These are phyloP conservation scores for Tigriopus japonicus DNA, from an alignment of 1,140 invertebrate species.

Conservation along the genomic window DNA sequence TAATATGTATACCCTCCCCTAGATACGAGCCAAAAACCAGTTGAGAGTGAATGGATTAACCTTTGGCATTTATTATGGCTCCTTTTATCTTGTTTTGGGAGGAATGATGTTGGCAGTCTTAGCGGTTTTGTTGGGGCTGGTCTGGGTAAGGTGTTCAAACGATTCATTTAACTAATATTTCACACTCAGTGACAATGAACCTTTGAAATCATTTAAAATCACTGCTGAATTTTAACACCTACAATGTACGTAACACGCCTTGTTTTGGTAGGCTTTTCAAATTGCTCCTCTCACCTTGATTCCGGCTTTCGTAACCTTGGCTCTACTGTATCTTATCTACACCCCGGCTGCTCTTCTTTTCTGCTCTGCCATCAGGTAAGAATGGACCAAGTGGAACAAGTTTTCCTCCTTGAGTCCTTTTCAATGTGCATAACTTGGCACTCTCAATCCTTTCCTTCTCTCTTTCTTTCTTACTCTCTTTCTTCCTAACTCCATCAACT, in stretches of 20 bases:
- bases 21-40: slow-evolving; percentile 64
- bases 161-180: too few species aligned
- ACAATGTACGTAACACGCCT: neutral
- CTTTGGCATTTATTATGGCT: slow-evolving; percentile 52
- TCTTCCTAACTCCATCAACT: too few species aligned
- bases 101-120: slow-evolving; percentile 47
- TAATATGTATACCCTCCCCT: too few species aligned
- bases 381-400: neutral
- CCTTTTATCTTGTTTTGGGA: slow-evolving; percentile 46
- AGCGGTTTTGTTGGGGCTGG: slow-evolving; percentile 41
- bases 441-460: too few species aligned
- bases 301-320: slow-evolving; percentile 45
- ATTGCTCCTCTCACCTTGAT: slow-evolving; percentile 28
- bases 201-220: too few species aligned
- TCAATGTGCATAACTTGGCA: too few species aligned
- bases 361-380: slow-evolving; percentile 22
- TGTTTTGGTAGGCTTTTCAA: slow-evolving; percentile 18
- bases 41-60: slow-evolving; percentile 57
- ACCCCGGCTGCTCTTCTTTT: slow-evolving; percentile 52
- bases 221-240: too few species aligned
- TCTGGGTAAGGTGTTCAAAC: slow-evolving; percentile 34
- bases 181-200: too few species aligned
- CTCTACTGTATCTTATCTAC: slow-evolving; percentile 45
- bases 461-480: too few species aligned
- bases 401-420: too few species aligned